These are phyloP conservation scores for Drosophila malerkotliana DNA, from an alignment of 1,140 invertebrate genomes.

Conservation along the genomic window DNA sequence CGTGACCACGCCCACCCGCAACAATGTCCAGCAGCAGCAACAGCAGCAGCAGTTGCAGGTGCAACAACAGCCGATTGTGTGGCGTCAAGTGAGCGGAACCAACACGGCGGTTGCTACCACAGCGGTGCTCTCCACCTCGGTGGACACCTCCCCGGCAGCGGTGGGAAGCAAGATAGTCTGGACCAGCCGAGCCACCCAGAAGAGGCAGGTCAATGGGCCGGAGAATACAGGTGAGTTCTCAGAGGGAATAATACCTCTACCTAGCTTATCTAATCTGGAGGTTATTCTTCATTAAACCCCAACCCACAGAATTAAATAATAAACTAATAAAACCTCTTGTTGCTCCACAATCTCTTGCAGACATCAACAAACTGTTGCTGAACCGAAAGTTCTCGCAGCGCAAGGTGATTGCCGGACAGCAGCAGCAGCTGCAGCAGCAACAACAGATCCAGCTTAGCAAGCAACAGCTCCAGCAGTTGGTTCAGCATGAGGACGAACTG, in stretches of 20 bases:
- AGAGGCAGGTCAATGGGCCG: conserved; percentile 75
- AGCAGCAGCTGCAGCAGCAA: conserved; percentile 44
- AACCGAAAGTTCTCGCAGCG: conserved; percentile 79
- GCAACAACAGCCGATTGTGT: conserved; percentile 70
- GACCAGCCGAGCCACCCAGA: conserved; percentile 70
- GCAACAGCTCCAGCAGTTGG: conserved; percentile 72
- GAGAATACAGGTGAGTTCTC: conserved; percentile 74
- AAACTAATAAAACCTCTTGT: not conserved
- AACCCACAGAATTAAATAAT: not conserved
- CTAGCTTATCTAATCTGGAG: not conserved
- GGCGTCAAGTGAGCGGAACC: conserved; percentile 76
- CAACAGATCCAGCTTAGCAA: conserved; percentile 21
- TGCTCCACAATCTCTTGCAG: conserved; percentile 37
- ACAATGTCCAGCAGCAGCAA: conserved; percentile 66
- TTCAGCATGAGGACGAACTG: conserved; percentile 66
- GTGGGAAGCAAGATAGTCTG: conserved; percentile 76
- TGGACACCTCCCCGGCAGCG: conserved; percentile 58
- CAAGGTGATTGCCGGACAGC: conserved; percentile 54
- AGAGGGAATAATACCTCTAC: not conserved
- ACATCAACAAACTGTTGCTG: conserved; percentile 74
- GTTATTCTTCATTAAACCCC: not conserved
- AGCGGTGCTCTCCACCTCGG: conserved; percentile 62
- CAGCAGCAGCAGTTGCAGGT: conserved; percentile 63
- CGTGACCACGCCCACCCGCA: conserved; percentile 66
- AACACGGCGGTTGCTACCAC: conserved; percentile 71